Conservation (phyloP, 2,888 invertebrate genomes). For the Erebia epiphron region DNA sequence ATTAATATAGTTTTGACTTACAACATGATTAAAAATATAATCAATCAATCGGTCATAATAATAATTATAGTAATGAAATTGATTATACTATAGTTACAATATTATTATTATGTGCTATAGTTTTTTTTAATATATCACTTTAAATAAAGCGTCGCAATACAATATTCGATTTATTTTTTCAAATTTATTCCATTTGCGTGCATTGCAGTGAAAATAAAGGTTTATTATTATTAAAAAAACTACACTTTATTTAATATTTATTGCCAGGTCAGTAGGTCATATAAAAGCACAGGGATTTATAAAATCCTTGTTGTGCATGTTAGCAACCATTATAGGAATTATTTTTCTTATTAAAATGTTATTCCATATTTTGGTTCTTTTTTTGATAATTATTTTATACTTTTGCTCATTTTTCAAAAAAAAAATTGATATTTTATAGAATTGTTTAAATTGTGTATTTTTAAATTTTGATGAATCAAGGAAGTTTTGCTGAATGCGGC, state of each 20-base stretch:
- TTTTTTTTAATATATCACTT: no score
- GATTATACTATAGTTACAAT: no score
- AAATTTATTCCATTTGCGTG: not conserved
- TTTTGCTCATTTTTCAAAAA: no score
- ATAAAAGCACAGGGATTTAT: not conserved
- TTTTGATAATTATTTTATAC: not conserved
- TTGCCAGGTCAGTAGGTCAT: not conserved
- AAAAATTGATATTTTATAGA: no score
- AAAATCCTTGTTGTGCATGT: not conserved
- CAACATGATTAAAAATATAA: no score
- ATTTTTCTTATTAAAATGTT: no score
- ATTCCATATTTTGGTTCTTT: not conserved
- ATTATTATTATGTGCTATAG: no score
- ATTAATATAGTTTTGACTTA: no score
- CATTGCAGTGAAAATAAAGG: not conserved
- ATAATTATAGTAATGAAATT: not conserved
- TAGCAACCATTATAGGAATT: not conserved
- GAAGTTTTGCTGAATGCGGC: not conserved
- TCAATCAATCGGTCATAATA: not conserved
- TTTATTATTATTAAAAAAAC: not conserved
- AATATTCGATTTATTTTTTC: not conserved
- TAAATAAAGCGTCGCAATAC: no score
- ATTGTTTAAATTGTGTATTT: no score
- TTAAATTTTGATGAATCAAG: no score
- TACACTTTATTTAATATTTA: not conserved